Percentiles rank a stretch among this genome's conserved stretches.
Conservation (phyloP, 2,888 invertebrate genomes). For the Papilio gigon region DNA sequence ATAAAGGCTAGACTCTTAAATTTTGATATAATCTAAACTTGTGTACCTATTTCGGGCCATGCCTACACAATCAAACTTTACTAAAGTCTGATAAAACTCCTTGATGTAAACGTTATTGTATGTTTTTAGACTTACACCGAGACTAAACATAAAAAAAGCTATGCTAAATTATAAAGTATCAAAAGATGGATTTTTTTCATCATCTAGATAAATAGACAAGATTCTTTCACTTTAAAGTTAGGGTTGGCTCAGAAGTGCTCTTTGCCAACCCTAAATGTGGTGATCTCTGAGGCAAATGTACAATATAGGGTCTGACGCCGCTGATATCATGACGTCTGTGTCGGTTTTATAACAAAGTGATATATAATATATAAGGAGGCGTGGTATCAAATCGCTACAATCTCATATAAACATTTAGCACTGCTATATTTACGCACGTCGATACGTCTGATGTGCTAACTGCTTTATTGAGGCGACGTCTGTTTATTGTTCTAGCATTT, state of each 20-base stretch:
- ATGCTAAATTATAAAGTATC: neutral
- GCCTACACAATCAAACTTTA: slow-evolving; percentile 8
- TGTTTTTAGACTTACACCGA: neutral
- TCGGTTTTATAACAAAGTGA: neutral
- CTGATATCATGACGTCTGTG: neutral
- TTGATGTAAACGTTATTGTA: neutral
- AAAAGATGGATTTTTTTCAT: too few relatives aligned
- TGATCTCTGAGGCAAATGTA: too few relatives aligned
- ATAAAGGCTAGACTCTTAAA: slow-evolving; percentile 38
- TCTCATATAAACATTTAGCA: slow-evolving; percentile 35
- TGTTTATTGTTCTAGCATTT: slow-evolving; percentile 34
- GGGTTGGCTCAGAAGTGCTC: slow-evolving; percentile 1
- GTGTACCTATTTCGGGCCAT: slow-evolving; percentile 14
- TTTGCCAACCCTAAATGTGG: too few relatives aligned
- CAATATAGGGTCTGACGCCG: too few relatives aligned
- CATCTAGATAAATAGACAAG: too few relatives aligned
- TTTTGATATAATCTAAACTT: slow-evolving; percentile 36
- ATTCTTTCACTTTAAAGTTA: neutral
- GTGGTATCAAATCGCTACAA: slow-evolving; percentile 12
- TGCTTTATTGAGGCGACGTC: slow-evolving; percentile 7
- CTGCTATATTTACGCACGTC: slow-evolving; percentile 31
- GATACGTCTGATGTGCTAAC: slow-evolving; percentile 35
- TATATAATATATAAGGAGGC: neutral
- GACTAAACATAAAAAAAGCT: neutral
- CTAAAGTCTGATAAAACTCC: neutral